A percentile compares a stretch with the other conserved stretches of the same genome.
phyloP scores from a whole-genome alignment of 2,113 vertebrate genomes.

The Pelvicachromis taeniatus region DNA sequence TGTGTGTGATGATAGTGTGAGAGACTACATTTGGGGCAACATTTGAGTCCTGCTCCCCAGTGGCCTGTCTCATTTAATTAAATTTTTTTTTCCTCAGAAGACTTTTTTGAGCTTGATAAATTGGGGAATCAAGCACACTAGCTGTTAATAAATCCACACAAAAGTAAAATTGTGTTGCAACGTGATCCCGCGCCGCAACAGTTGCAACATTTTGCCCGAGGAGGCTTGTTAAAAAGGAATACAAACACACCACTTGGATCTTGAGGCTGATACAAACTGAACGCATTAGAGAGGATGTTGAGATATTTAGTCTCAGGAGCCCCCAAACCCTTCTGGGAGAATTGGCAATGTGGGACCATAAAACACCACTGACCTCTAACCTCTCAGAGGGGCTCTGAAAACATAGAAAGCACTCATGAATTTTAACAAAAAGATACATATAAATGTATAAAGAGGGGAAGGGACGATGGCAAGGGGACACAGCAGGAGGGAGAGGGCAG shows the following conservation, averaged over 20 bases:
- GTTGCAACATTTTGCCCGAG: neutral
- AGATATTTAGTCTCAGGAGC: conserved; percentile 41
- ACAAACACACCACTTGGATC: conserved; percentile 9
- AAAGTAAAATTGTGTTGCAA: neutral
- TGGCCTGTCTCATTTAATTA: neutral
- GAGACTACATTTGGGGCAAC: neutral
- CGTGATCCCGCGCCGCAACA: neutral
- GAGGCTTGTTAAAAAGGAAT: neutral
- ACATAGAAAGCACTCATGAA: conserved; percentile 13
- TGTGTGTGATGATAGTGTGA: neutral
- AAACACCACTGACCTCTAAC: conserved; percentile 50
- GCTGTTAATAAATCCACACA: neutral
- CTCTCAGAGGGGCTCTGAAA: conserved; percentile 50
- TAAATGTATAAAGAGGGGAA: neutral
- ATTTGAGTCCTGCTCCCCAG: neutral
- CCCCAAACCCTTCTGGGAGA: conserved; percentile 37
- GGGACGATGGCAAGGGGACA: neutral
- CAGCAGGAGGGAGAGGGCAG: neutral
- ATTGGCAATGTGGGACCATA: neutral
- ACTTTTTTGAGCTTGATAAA: neutral
- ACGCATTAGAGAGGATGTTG: conserved; percentile 59
- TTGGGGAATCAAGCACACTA: neutral
- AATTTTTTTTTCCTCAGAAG: neutral
- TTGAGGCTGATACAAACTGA: conserved; percentile 10
- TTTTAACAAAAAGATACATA: conserved; percentile 16